phyloP scores from a whole-genome alignment of 1,140 invertebrate species.

The Brachystomella parvula region DNA sequence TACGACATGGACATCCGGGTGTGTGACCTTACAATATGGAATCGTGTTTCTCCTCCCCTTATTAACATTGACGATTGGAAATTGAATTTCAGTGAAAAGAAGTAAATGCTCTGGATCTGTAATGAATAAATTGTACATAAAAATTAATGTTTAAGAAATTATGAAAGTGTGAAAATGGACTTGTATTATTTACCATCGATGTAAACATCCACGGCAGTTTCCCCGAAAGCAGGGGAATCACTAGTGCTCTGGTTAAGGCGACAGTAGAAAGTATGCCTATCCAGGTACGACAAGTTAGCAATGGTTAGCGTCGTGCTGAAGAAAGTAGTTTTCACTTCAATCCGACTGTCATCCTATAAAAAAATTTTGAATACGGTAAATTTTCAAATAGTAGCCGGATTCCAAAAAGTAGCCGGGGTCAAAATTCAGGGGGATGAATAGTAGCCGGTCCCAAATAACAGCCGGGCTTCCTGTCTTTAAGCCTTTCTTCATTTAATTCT shows the following conservation, averaged over 20 bases:
- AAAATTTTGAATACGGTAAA: neutral
- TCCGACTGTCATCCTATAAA: neutral
- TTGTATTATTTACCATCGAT: too few relatives aligned
- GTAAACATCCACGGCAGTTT: neutral
- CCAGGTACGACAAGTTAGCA: neutral
- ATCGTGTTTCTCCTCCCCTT: neutral
- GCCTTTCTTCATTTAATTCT: neutral
- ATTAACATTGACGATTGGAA: neutral
- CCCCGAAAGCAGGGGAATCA: neutral
- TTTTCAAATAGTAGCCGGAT: neutral
- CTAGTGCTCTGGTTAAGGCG: neutral
- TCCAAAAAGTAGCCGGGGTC: neutral
- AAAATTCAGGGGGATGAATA: neutral
- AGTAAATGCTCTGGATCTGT: slow-evolving; percentile 8
- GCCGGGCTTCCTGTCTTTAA: too few relatives aligned
- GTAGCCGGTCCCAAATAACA: neutral
- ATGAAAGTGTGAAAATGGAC: too few relatives aligned
- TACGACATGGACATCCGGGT: slow-evolving; percentile 8
- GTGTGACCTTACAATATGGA: neutral
- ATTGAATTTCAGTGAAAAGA: neutral
- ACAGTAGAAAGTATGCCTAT: neutral
- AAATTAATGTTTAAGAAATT: neutral
- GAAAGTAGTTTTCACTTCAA: neutral
- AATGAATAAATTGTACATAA: neutral
- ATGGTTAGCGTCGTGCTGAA: neutral